Evolutionary conservation across 2,113 vertebrate genomes (phyloP).

Genomic region (Poeciliopsis turrubarensis): DNA sequence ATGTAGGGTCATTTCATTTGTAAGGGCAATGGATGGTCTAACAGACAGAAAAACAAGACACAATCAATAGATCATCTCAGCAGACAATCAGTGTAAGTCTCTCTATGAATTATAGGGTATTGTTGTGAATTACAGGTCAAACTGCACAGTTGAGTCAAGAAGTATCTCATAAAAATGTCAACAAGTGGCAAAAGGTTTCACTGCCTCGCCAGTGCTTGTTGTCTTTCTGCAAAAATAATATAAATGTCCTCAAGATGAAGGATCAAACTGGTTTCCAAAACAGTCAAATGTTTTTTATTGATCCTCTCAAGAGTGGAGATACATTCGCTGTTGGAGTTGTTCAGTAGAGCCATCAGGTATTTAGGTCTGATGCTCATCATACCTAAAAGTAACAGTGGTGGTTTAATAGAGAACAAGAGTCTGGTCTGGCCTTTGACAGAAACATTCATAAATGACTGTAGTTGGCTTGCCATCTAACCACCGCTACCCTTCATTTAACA

Average conservation of each 20-base stretch:
- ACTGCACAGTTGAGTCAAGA: constrained; percentile 13
- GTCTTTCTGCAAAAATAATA: neutral
- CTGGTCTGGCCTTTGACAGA: constrained; percentile 64
- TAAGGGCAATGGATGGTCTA: constrained; percentile 11
- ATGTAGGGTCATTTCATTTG: neutral
- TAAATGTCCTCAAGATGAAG: neutral
- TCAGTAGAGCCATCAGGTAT: constrained; percentile 12
- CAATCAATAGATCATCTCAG: constrained; percentile 29
- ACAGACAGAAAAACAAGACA: constrained; percentile 12
- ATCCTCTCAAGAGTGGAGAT: neutral
- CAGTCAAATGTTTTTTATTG: neutral
- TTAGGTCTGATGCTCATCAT: neutral
- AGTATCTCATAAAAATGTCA: neutral
- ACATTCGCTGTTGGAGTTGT: neutral
- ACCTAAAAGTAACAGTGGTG: constrained; percentile 34
- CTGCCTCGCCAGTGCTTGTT: neutral
- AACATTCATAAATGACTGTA: constrained; percentile 70
- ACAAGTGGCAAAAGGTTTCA: neutral
- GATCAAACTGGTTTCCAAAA: neutral
- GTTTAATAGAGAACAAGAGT: constrained; percentile 56
- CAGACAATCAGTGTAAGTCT: constrained; percentile 21
- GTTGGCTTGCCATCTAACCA: constrained; percentile 64
- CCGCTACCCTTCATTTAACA: constrained; percentile 67
- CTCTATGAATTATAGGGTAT: neutral
- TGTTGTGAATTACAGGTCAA: neutral